Evolutionary conservation across 1,140 invertebrate species (phyloP).

Genomic region (Neoseiulus cucumeris): DNA sequence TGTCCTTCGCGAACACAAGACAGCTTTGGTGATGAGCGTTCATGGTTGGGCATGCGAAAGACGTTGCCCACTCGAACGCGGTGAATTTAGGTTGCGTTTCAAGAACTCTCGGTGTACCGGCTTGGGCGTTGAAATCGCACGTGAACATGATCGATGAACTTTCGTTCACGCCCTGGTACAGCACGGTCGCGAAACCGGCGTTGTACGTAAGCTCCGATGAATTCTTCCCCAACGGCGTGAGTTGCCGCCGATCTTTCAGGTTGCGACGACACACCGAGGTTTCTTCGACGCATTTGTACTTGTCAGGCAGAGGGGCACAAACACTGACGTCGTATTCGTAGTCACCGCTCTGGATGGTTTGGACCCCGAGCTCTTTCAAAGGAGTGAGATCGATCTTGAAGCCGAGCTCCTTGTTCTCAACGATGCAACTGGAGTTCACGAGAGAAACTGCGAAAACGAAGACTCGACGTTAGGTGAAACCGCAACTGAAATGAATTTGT

Average conservation of each 20-base stretch:
- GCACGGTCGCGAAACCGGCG: neutral
- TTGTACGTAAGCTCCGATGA: neutral
- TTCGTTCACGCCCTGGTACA: neutral
- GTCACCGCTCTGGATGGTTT: conserved; percentile 15
- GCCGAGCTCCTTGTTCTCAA: conserved; percentile 14
- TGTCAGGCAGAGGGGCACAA: conserved; percentile 23
- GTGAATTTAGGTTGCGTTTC: conserved; percentile 23
- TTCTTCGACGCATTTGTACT: neutral
- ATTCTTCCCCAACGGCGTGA: neutral
- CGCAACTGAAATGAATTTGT: too few species aligned
- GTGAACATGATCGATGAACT: conserved; percentile 25
- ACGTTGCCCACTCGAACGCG: conserved; percentile 27
- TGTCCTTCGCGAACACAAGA: conserved; percentile 19
- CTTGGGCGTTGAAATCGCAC: conserved; percentile 24
- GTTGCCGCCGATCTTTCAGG: neutral
- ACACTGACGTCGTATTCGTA: conserved; percentile 27
- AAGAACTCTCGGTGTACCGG: conserved; percentile 24
- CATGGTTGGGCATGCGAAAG: conserved; percentile 24
- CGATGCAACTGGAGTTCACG: neutral
- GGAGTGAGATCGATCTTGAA: conserved; percentile 25
- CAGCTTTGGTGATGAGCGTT: conserved; percentile 23
- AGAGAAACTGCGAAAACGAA: conserved; percentile 17
- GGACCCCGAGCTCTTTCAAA: conserved; percentile 20
- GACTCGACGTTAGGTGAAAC: too few species aligned
- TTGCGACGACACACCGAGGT: neutral